These are phyloP conservation scores for Papio anubis DNA, from an alignment of 2,113 vertebrate species.

Conservation along the genomic window DNA sequence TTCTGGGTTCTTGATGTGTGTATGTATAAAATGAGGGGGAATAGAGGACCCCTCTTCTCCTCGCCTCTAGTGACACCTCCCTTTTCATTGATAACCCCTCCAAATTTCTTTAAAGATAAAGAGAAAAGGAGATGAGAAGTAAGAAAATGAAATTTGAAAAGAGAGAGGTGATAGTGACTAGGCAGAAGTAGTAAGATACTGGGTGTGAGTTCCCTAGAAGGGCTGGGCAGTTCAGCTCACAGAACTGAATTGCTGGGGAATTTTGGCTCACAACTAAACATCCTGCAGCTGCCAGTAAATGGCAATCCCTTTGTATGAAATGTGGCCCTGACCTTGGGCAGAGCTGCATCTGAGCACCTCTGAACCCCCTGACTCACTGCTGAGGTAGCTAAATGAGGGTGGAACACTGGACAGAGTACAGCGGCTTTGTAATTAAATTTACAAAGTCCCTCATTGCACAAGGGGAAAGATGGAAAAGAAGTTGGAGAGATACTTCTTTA, in stretches of 20 bases:
- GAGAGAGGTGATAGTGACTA: background rate
- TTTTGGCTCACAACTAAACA: conserved; percentile 43
- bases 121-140: background rate
- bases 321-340: background rate
- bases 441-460: background rate
- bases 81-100: background rate
- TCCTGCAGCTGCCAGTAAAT: conserved; percentile 50
- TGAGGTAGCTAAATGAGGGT: background rate
- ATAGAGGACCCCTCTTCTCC: background rate
- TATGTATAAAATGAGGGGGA: background rate
- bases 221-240: background rate
- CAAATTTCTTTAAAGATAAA: background rate
- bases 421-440: background rate
- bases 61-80: background rate
- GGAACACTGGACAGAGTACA: background rate
- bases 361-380: conserved; percentile 5
- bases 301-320: conserved; percentile 49
- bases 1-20: background rate
- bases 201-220: conserved; percentile 49
- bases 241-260: conserved; percentile 40
- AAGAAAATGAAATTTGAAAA: background rate
- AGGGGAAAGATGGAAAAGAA: background rate
- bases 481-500: background rate
- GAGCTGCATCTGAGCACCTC: background rate
- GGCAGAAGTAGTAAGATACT: conserved; percentile 27